A percentile compares a stretch with the other conserved stretches of the same genome.
Evolutionary conservation across 1,140 invertebrate species (phyloP).

Genomic region (Temnothorax longispinosus): DNA sequence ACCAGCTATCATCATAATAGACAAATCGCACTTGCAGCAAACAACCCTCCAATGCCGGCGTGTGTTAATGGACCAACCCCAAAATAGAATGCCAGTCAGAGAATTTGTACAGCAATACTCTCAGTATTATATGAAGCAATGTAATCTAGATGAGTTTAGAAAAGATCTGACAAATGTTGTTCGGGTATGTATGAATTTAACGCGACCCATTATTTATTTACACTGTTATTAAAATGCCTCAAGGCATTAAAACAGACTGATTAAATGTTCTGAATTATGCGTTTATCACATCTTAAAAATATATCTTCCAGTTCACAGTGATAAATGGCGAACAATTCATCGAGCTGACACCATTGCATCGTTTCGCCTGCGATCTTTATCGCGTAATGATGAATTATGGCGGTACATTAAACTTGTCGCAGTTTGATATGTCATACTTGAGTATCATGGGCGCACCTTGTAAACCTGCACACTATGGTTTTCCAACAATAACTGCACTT

Average conservation of each 20-base stretch:
- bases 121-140: constrained; percentile 84
- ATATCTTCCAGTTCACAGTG: constrained; percentile 76
- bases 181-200: constrained; percentile 79
- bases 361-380: constrained; percentile 87
- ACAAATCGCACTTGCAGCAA: constrained; percentile 83
- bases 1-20: constrained; percentile 80
- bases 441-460: constrained; percentile 86
- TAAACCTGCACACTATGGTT: constrained; percentile 87
- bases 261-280: constrained; percentile 10
- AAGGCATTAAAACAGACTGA: background rate
- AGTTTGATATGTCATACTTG: constrained; percentile 87
- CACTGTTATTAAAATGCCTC: background rate
- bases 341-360: constrained; percentile 86
- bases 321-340: constrained; percentile 83
- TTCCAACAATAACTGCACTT: constrained; percentile 84
- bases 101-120: constrained; percentile 85
- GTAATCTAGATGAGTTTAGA: constrained; percentile 84
- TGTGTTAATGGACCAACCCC: constrained; percentile 87
- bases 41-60: constrained; percentile 86
- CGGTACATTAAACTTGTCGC: constrained; percentile 85
- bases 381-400: constrained; percentile 86
- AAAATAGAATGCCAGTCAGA: constrained; percentile 84
- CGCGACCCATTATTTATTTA: background rate
- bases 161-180: constrained; percentile 86
- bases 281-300: constrained; percentile 42